These are phyloP conservation scores for Pteropus alecto DNA, from an alignment of 2,113 vertebrate species.

Conservation along the genomic window DNA sequence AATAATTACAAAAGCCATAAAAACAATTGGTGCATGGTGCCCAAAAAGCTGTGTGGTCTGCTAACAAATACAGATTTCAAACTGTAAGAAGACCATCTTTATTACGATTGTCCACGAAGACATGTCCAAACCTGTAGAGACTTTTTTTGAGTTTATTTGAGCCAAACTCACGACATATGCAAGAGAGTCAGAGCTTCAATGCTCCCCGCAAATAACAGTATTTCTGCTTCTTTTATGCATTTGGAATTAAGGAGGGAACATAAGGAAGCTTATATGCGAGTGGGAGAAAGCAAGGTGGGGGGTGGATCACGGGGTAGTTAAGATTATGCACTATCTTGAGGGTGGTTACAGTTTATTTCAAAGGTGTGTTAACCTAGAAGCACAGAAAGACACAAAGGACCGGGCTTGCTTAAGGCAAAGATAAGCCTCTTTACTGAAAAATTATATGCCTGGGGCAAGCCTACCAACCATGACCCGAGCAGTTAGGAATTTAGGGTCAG, in stretches of 20 bases:
- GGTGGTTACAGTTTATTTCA: neutral
- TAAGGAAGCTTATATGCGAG: neutral
- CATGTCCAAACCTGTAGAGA: neutral
- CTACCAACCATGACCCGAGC: neutral
- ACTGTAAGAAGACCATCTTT: neutral
- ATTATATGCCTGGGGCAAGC: no score
- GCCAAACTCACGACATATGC: neutral
- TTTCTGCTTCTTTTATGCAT: neutral
- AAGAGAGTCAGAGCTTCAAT: no score
- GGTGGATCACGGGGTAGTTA: neutral
- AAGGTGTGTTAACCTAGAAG: neutral
- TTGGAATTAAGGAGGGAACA: neutral
- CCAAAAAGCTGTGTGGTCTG: neutral
- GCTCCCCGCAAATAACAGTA: neutral
- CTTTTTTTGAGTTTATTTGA: neutral
- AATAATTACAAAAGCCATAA: neutral
- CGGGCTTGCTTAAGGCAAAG: neutral
- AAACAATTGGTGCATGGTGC: neutral
- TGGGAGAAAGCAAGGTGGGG: no score
- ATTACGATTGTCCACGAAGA: neutral
- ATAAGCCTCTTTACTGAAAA: neutral
- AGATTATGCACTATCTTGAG: neutral
- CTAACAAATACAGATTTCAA: neutral
- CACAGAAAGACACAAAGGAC: neutral
- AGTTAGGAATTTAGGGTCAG: neutral